A percentile compares a stretch with the other conserved stretches of the same genome.
Conservation (phyloP, 2,797 vertebrate species). For the Poeciliopsis paucimaculata region DNA sequence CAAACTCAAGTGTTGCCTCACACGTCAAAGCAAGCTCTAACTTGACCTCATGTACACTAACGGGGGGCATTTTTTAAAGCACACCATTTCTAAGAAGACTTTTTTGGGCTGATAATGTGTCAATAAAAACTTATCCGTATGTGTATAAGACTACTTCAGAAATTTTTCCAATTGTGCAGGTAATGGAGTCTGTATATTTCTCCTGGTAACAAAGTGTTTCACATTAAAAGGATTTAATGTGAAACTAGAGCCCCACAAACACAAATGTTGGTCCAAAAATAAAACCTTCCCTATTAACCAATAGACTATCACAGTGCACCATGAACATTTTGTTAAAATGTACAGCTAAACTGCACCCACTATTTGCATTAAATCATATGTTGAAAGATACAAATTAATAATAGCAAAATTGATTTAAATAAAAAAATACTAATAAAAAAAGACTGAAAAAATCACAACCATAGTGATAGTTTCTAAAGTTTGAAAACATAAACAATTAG, state of each 20-base stretch:
- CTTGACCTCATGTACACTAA: neutral
- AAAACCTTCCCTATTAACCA: neutral
- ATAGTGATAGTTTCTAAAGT: neutral
- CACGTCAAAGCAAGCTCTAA: constrained; percentile 38
- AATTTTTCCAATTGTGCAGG: neutral
- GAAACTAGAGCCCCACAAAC: neutral
- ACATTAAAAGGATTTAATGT: too few relatives aligned
- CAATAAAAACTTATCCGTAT: neutral
- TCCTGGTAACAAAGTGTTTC: neutral
- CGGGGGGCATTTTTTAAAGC: constrained; percentile 1
- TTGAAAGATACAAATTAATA: neutral
- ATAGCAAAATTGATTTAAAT: neutral
- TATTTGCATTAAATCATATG: neutral
- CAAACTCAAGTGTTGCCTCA: constrained; percentile 18
- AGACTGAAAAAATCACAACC: neutral
- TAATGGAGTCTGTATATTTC: neutral
- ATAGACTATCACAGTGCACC: neutral
- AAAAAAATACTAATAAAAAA: neutral
- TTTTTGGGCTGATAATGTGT: neutral
- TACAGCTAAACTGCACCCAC: neutral
- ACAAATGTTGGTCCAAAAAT: neutral
- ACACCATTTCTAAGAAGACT: constrained; percentile 5
- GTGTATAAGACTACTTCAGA: neutral
- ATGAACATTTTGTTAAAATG: neutral
- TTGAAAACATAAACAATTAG: neutral